These are phyloP conservation scores for Drosophila mettleri DNA, from an alignment of 2,888 invertebrate genomes.

Conservation along the genomic window DNA sequence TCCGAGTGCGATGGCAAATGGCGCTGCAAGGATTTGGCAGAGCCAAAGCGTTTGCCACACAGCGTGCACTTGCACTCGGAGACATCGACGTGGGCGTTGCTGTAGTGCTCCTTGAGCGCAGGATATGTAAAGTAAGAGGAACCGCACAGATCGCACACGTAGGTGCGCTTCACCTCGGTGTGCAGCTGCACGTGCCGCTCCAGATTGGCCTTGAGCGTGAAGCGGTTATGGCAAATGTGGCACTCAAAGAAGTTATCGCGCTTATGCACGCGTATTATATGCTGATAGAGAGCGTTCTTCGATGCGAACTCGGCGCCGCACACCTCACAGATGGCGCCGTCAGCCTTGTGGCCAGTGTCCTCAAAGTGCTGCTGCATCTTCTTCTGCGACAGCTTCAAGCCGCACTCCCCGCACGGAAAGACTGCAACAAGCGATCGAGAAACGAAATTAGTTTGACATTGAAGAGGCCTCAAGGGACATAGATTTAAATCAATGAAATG, in stretches of 20 bases:
- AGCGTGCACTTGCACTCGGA: slow-evolving; percentile 84
- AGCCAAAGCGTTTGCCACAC: slow-evolving; percentile 84
- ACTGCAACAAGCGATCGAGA: slow-evolving; percentile 56
- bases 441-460: not conserved
- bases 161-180: slow-evolving; percentile 84
- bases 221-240: slow-evolving; percentile 85
- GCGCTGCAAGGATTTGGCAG: slow-evolving; percentile 83
- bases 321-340: slow-evolving; percentile 85
- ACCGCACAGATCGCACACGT: slow-evolving; percentile 85
- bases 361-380: slow-evolving; percentile 84
- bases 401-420: slow-evolving; percentile 84
- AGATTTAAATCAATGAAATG: not conserved
- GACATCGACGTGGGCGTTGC: slow-evolving; percentile 84
- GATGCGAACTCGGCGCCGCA: slow-evolving; percentile 84
- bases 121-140: slow-evolving; percentile 85
- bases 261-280: slow-evolving; percentile 84
- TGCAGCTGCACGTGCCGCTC: slow-evolving; percentile 85
- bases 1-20: slow-evolving; percentile 85
- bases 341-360: slow-evolving; percentile 84
- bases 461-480: not conserved
- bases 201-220: slow-evolving; percentile 84
- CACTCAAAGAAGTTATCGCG: slow-evolving; percentile 85
- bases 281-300: slow-evolving; percentile 84
- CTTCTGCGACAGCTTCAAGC: slow-evolving; percentile 83
- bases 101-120: slow-evolving; percentile 84